A percentile compares a stretch with the other conserved stretches of the same genome.
These are phyloP conservation scores for Ecliptopera silaceata DNA, from an alignment of 2,888 invertebrate genomes.

Conservation along the genomic window DNA sequence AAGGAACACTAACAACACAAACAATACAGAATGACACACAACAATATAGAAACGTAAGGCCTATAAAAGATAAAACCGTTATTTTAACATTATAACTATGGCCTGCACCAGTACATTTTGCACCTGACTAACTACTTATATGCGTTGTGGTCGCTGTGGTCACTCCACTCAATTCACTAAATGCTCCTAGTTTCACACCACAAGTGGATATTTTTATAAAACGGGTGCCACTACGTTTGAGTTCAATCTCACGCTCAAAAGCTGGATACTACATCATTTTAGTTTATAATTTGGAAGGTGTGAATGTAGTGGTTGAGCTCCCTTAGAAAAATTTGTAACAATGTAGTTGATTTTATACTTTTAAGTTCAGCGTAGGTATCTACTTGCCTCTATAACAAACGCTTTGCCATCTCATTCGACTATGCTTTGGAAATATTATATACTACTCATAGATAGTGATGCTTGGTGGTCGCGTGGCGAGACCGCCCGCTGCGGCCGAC, in stretches of 20 bases:
- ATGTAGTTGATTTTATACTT: too few species aligned
- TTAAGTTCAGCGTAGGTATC: too few species aligned
- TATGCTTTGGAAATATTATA: conserved; percentile 24
- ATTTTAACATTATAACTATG: not conserved
- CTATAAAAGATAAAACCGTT: not conserved
- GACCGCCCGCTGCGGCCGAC: conserved; percentile 75
- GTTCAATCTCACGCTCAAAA: too few species aligned
- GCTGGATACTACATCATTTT: too few species aligned
- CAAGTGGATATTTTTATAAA: conserved; percentile 11
- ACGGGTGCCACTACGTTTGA: too few species aligned
- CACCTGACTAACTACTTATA: conserved; percentile 24
- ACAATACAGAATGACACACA: too few species aligned
- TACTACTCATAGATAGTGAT: conserved; percentile 34
- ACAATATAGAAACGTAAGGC: too few species aligned
- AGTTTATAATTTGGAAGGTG: too few species aligned
- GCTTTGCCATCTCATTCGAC: conserved; percentile 13
- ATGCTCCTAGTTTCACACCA: conserved; percentile 21
- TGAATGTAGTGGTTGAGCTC: too few species aligned
- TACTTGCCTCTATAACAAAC: not conserved
- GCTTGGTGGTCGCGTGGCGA: conserved; percentile 73
- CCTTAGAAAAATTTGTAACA: too few species aligned
- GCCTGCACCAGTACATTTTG: not conserved
- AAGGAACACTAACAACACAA: too few species aligned
- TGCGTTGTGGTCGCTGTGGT: conserved; percentile 58
- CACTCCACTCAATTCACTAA: conserved; percentile 49